phyloP scores from a whole-genome alignment of 2,888 invertebrate species.

The Idaea aversata region DNA sequence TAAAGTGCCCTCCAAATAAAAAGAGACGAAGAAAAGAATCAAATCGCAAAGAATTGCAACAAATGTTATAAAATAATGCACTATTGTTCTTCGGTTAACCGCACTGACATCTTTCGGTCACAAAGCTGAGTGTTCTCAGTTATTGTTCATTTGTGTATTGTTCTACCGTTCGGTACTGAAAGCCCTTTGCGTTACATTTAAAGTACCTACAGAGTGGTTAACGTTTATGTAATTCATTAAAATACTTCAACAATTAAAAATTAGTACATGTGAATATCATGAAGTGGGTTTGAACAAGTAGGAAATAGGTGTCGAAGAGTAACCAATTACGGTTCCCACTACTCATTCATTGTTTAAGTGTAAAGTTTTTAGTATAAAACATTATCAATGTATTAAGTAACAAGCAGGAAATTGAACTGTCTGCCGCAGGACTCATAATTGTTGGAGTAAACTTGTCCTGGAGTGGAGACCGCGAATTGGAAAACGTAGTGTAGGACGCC shows the following conservation, averaged over 20 bases:
- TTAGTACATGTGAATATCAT: constrained; percentile 6
- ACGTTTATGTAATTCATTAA: constrained; percentile 45
- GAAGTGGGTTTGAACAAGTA: constrained; percentile 24
- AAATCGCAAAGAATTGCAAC: constrained; percentile 61
- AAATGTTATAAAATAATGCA: constrained; percentile 71
- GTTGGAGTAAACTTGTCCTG: no score
- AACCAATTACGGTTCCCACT: not conserved
- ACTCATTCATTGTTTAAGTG: not conserved
- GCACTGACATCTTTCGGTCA: constrained; percentile 64
- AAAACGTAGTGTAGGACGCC: no score
- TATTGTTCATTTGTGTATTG: constrained; percentile 64
- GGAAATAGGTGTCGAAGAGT: constrained; percentile 7
- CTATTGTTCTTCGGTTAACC: constrained; percentile 49
- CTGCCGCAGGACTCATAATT: no score
- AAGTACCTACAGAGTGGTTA: constrained; percentile 38
- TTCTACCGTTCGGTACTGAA: constrained; percentile 41
- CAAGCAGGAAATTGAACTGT: no score
- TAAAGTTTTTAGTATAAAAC: no score
- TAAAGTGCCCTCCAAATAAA: constrained; percentile 49
- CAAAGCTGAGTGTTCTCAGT: constrained; percentile 60
- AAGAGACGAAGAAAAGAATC: constrained; percentile 57
- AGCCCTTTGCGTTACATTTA: constrained; percentile 33
- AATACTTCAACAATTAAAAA: constrained; percentile 23
- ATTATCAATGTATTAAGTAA: no score
- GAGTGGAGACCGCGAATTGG: no score